phyloP scores from a whole-genome alignment of 2,888 invertebrate species.

The Caenorhabditis sp. region DNA sequence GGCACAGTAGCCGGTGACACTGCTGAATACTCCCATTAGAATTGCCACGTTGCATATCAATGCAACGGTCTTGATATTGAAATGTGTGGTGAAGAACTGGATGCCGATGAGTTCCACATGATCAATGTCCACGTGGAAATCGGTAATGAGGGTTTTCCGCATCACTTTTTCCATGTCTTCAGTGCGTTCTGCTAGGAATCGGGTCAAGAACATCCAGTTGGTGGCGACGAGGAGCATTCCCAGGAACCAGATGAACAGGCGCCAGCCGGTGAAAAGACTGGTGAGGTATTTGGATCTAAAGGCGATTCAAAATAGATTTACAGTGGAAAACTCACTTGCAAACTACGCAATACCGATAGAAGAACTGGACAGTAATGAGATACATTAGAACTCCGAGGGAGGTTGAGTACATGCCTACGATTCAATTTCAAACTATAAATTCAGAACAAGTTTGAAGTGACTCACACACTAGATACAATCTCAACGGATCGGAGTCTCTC shows the following conservation, averaged over 20 bases:
- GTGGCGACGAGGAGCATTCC: not conserved
- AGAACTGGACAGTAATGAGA: slow-evolving; percentile 14
- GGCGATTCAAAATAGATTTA: not conserved
- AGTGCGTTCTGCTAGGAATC: slow-evolving; percentile 5
- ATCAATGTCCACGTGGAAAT: slow-evolving; percentile 8
- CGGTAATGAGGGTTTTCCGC: not conserved
- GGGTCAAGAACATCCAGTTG: slow-evolving; percentile 10
- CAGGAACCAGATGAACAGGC: not conserved
- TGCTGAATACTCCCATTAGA: slow-evolving; percentile 1
- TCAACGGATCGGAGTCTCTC: slow-evolving; percentile 1
- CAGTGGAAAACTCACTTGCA: slow-evolving; percentile 4
- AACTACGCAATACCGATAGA: slow-evolving; percentile 25
- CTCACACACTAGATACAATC: slow-evolving; percentile 20
- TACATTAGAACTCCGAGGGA: slow-evolving; percentile 24
- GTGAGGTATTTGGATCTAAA: slow-evolving; percentile 1
- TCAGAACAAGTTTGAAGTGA: no score
- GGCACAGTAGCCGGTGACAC: slow-evolving; percentile 13
- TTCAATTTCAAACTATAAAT: no score
- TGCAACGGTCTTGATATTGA: slow-evolving; percentile 3
- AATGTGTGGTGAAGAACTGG: slow-evolving; percentile 10
- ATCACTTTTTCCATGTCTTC: slow-evolving; percentile 22
- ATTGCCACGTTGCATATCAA: slow-evolving; percentile 14
- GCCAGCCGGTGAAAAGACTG: not conserved
- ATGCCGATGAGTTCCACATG: slow-evolving; percentile 30
- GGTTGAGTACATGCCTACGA: slow-evolving; percentile 26